Base-by-base conservation (phyloP, 2,888 invertebrate genomes). In the Julus scanicus region DNA sequence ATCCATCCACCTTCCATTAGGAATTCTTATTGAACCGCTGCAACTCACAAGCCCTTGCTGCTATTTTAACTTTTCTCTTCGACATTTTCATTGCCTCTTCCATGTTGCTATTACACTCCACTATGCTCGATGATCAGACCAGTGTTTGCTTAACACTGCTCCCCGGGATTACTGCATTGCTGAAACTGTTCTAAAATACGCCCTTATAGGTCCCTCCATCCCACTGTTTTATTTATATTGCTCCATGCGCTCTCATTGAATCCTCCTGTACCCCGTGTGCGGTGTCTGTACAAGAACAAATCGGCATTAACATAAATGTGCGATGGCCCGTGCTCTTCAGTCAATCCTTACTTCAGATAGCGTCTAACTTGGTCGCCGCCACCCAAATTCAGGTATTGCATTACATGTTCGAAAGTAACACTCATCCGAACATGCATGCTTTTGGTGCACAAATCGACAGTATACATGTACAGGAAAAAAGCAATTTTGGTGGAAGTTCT, bases 301-400 rank as follows among this genome's bases (percentile, higher is more conserved):
- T 57, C 57, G 17, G 17, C 57, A 57, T 57, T 57, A 57, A 57
- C 57, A 57, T 57, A 57, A 57, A 57, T 57, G 57, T 17, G 15
- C 57, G 57, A 57, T 57, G 57, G 57, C 57, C 57, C 57, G 57
- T 57, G 57, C 57, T 57, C 17, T 49, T 57, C 17, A 57, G 57
- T 17, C 57, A 57, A 57, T 57, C 57, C 17, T 57, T 57, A 17
- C 57, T 17, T 13, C 17, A 57, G 13, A 49, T 49, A 49, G 13
- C 49, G 49, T 49, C 49, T 49, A 49, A 49, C 5, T 49, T 49
- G 49, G 49, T 49, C 49, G 49, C 49, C 49, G 49, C 49, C 49
- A 49, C 49, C 49, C 49, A 49, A 57, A 57, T 57, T 57, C 57
- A 57, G 57, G 57, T 57, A 57, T 57, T 57, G 17, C 57, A 57